Evolutionary conservation across 2,888 invertebrate species (phyloP).

Genomic region (Fragum sueziense): DNA sequence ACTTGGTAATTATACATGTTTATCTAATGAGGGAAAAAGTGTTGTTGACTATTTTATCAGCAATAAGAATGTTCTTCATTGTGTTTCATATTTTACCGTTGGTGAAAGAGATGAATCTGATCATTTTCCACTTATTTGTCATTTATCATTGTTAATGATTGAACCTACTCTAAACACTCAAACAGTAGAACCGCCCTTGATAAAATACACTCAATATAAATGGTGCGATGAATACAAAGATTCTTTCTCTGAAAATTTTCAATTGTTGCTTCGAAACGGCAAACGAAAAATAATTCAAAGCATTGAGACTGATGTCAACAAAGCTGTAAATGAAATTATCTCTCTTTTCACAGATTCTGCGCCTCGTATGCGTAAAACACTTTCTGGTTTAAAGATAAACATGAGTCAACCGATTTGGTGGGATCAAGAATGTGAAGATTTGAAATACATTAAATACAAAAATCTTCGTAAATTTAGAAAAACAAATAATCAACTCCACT

Average conservation of each 20-base stretch:
- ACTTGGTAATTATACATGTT: background rate
- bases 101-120: slow-evolving; percentile 15
- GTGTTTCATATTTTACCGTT: background rate
- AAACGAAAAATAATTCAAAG: background rate
- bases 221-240: background rate
- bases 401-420: background rate
- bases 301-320: background rate
- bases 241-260: too few relatives aligned
- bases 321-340: background rate
- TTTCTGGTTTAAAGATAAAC: background rate
- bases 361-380: background rate
- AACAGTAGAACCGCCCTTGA: background rate
- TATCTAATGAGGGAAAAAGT: background rate
- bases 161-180: background rate
- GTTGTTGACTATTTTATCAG: slow-evolving; percentile 1
- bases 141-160: too few relatives aligned
- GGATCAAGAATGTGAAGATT: background rate
- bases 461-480: background rate
- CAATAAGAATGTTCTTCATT: background rate
- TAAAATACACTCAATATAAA: background rate
- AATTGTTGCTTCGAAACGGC: background rate
- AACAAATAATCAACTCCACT: background rate
- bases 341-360: background rate
- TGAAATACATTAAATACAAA: background rate
- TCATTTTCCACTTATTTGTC: slow-evolving; percentile 19